Percentiles rank a stretch among this genome's conserved stretches.
Evolutionary conservation across 2,888 invertebrate species (phyloP).

Genomic region (Pristionchus arcanus): DNA sequence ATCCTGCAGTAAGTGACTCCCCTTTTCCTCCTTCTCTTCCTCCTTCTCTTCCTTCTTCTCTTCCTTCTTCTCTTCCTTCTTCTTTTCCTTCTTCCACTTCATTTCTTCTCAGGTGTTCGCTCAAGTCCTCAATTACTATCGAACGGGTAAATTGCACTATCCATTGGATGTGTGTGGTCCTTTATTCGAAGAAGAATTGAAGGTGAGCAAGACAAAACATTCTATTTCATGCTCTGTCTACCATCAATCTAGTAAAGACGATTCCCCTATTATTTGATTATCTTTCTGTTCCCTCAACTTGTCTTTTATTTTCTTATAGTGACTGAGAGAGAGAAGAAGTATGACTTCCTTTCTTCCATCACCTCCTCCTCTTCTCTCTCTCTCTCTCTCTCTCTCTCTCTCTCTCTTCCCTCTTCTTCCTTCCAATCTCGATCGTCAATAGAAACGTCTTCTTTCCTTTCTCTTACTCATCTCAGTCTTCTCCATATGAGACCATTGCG

Average conservation of each 20-base stretch:
- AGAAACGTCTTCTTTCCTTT: slow-evolving; percentile 33
- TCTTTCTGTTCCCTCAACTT: background rate
- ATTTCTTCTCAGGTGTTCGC: slow-evolving; percentile 85
- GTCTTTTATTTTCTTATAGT: slow-evolving; percentile 12
- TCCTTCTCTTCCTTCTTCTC: too few relatives aligned
- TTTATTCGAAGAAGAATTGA: slow-evolving; percentile 97
- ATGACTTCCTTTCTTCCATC: background rate
- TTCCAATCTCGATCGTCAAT: slow-evolving; percentile 48
- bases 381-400: background rate
- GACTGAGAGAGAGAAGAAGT: background rate
- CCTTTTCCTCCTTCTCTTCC: too few relatives aligned
- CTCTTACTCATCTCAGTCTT: background rate
- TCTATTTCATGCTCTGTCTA: background rate
- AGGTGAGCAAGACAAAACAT: slow-evolving; percentile 83
- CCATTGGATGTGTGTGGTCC: slow-evolving; percentile 99
- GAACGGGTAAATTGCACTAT: slow-evolving; percentile 93
- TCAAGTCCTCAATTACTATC: slow-evolving; percentile 94
- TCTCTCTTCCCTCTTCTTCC: background rate
- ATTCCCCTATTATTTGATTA: slow-evolving; percentile 3
- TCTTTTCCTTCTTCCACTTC: background rate
- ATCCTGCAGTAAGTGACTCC: slow-evolving; percentile 79
- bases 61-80: slow-evolving; percentile 85
- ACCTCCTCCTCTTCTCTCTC: background rate
- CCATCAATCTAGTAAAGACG: background rate
- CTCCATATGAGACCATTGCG: slow-evolving; percentile 10